These are phyloP conservation scores for Saguinus midas DNA, from an alignment of 2,113 vertebrate species.

Conservation along the genomic window DNA sequence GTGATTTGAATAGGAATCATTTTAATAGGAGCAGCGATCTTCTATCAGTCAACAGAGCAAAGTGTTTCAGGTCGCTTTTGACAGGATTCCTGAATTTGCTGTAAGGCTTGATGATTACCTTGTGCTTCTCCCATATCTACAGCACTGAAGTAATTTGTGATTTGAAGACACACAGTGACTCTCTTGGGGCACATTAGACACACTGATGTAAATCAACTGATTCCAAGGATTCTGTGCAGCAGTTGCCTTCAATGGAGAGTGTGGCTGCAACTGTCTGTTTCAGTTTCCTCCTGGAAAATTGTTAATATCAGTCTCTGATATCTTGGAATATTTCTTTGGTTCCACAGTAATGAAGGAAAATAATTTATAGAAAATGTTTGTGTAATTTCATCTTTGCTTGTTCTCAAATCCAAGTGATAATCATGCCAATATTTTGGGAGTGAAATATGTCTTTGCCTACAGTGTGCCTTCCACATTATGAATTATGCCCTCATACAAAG, in stretches of 20 bases:
- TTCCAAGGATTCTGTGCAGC: not conserved
- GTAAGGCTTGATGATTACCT: not conserved
- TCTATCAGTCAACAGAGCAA: not conserved
- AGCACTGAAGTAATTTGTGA: not conserved
- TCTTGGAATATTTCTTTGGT: not conserved
- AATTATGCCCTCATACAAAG: not conserved
- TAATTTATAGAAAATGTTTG: not conserved
- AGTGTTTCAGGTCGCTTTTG: not conserved
- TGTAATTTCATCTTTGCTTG: not conserved
- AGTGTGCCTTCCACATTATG: not conserved
- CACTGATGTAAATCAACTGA: not conserved
- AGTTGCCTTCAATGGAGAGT: not conserved
- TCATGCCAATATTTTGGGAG: not conserved
- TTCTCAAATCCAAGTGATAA: not conserved
- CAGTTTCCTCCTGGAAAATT: not conserved
- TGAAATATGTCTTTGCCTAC: not conserved
- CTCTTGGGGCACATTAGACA: not conserved
- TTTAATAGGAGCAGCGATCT: not conserved
- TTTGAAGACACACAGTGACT: not conserved
- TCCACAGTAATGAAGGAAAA: not conserved
- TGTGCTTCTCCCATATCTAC: not conserved
- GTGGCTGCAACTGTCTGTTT: too few relatives aligned
- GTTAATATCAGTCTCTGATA: not conserved
- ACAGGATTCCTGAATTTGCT: not conserved
- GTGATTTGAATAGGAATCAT: not conserved